Conservation (phyloP, 2,797 vertebrate species). For the Phataginus tricuspis region DNA sequence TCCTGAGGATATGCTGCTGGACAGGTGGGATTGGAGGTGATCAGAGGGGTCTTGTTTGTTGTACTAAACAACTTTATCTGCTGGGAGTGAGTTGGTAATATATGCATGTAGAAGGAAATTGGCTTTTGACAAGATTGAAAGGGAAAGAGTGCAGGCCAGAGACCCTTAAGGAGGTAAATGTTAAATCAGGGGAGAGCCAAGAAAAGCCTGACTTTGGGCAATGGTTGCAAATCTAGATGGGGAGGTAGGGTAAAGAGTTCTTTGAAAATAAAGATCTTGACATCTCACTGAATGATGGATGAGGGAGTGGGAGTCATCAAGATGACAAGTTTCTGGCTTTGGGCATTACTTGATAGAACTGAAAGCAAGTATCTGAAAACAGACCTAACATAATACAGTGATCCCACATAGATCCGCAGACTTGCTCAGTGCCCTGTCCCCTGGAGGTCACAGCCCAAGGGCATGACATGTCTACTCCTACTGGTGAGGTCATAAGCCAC, state of each 20-base stretch:
- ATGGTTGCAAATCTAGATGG: not conserved
- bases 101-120: not conserved
- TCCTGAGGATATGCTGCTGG: not conserved
- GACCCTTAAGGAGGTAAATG: not conserved
- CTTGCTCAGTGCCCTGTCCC: not conserved
- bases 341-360: not conserved
- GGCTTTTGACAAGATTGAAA: not conserved
- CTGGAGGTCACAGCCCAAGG: not conserved
- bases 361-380: not conserved
- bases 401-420: not conserved
- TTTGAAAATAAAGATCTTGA: not conserved
- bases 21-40: not conserved
- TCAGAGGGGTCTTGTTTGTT: not conserved
- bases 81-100: not conserved
- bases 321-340: not conserved
- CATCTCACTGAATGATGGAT: not conserved
- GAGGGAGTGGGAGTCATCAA: not conserved
- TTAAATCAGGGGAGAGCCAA: no score
- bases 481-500: not conserved
- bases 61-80: not conserved
- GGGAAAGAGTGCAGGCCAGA: not conserved
- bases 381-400: not conserved
- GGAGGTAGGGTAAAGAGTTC: not conserved
- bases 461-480: not conserved
- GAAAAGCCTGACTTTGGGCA: not conserved